Percentiles rank a stretch among this genome's conserved stretches.
Conservation (phyloP, 2,888 invertebrate genomes). For the Serrognathus titanus region DNA sequence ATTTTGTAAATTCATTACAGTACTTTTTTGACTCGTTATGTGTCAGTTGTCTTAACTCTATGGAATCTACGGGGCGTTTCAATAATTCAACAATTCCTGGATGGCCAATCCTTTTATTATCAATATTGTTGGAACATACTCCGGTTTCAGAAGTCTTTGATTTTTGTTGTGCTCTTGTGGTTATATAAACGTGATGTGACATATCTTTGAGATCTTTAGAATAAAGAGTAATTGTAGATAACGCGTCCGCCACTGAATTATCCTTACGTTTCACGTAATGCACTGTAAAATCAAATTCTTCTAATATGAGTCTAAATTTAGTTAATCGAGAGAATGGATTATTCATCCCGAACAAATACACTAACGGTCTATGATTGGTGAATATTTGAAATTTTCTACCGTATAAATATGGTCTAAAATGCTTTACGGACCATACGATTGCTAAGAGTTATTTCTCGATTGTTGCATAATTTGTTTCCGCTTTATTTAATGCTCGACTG, state of each 20-base stretch:
- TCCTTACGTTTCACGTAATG: slow-evolving; percentile 25
- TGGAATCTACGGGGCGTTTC: slow-evolving; percentile 9
- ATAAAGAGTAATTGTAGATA: too few species aligned
- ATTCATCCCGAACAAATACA: slow-evolving; percentile 20
- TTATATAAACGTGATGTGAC: slow-evolving; percentile 7
- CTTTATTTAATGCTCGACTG: slow-evolving; percentile 26
- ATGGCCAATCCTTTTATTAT: slow-evolving; percentile 13
- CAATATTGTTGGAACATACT: background rate
- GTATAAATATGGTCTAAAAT: slow-evolving; percentile 21
- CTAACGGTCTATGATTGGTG: too few species aligned
- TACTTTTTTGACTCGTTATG: background rate
- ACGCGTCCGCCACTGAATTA: too few species aligned
- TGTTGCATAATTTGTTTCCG: slow-evolving; percentile 26
- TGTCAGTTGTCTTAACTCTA: slow-evolving; percentile 12
- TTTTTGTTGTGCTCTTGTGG: slow-evolving; percentile 12
- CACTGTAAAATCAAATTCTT: slow-evolving; percentile 26
- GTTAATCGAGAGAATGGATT: slow-evolving; percentile 26
- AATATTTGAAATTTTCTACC: slow-evolving; percentile 22
- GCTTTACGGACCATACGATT: slow-evolving; percentile 21
- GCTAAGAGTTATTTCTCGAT: slow-evolving; percentile 30
- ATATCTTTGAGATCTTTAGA: slow-evolving; percentile 17
- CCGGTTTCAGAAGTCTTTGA: slow-evolving; percentile 2
- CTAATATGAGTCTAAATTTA: slow-evolving; percentile 24
- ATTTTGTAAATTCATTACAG: too few species aligned
- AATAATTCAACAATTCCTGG: slow-evolving; percentile 19